These are phyloP conservation scores for Linepithema humile DNA, from an alignment of 1,140 invertebrate species.

Conservation along the genomic window DNA sequence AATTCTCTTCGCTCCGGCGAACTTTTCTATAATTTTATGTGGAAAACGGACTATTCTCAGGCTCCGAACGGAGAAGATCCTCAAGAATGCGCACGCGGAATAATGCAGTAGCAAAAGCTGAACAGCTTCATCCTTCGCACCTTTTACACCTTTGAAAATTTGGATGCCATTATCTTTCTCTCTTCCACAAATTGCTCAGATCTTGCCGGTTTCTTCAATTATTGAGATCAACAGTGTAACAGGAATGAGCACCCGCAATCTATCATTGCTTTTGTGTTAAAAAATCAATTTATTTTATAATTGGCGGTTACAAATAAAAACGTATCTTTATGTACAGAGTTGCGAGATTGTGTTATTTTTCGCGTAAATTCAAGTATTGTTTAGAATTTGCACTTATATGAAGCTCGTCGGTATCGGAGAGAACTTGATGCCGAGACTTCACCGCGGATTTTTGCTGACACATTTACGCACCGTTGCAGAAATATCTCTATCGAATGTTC, in stretches of 20 bases:
- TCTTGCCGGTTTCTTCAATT: background rate
- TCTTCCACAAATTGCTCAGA: background rate
- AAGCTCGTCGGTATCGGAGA: background rate
- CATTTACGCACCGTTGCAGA: constrained; percentile 34
- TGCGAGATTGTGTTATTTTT: background rate
- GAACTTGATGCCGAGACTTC: background rate
- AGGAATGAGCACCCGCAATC: background rate
- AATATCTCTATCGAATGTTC: constrained; percentile 23
- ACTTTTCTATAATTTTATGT: background rate
- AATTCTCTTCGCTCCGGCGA: background rate
- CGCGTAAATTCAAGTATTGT: constrained; percentile 23
- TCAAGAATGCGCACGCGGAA: constrained; percentile 21
- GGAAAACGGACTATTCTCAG: background rate
- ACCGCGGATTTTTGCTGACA: constrained; percentile 34
- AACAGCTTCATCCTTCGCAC: background rate
- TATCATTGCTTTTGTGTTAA: background rate
- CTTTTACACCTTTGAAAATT: background rate
- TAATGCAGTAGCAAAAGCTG: background rate
- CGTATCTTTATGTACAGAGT: background rate
- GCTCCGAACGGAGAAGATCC: background rate
- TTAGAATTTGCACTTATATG: background rate
- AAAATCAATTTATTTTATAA: background rate
- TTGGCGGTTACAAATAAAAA: background rate
- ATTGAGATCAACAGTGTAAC: background rate
- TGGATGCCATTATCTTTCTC: too few relatives aligned